Base-by-base conservation (phyloP, 2,888 invertebrate genomes). In the Drosophila setosimentum region DNA sequence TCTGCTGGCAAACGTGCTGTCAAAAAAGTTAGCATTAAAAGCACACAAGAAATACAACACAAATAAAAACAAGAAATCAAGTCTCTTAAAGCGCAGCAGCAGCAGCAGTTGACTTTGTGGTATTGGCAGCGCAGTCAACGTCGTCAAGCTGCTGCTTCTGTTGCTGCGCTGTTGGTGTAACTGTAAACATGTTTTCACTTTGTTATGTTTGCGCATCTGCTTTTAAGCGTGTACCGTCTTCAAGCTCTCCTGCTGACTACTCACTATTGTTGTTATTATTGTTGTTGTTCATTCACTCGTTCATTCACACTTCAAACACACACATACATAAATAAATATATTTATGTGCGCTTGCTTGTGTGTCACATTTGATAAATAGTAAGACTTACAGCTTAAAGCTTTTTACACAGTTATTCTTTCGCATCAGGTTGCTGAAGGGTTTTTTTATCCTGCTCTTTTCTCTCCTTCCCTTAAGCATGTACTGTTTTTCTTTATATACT, bases 151-250 rank as follows among this genome's bases (percentile, higher is more conserved):
- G 45, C n/a, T 54, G 35, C 50, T 62, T 58, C 64, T 58, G 62
- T 60, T 50, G 58, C 61, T 65, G 27, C 67, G 48, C 57, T 49
- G 67, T 42, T 64, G 73, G 60, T 71, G 77, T 89, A 89, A 89
- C 89, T 87, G 89, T 90, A 87, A 90, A 90, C 83, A 78, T 83
- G 78, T 90, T 90, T 87, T 87, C 90, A 87, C 90, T 90, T 90
- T 85, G 89, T 84, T 81, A 78, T 81, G 80, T 87, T 85, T 84
- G 89, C 87, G 72, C 87, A 89, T 89, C 87, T 69, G 73, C 79
- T 80, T 89, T 55, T 83, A 35, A 68, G 40, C 72, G 62, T 82
- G 67, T 74, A 76, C 33, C 75, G 69, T 74, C 66, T 83, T 70
- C 32, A 35, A 45, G 49, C 40, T 68, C 59, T 68, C 55, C 60